Conservation (phyloP, 92 coral and sea anemone species). For the Epizoanthus ramosus region DNA sequence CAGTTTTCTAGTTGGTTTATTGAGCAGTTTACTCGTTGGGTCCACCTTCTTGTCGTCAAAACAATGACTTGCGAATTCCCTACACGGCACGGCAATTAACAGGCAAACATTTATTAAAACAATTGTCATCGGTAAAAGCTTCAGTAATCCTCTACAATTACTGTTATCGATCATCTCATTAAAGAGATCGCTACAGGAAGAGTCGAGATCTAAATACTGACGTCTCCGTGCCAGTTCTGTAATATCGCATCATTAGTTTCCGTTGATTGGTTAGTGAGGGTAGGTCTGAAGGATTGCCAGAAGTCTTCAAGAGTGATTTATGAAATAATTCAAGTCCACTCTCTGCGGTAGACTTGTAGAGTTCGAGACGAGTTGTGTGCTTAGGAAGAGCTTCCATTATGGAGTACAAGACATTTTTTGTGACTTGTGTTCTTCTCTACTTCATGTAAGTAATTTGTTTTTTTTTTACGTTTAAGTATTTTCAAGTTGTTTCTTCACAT, state of each 20-base stretch:
- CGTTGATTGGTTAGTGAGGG: conserved; percentile 30
- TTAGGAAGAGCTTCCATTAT: conserved; percentile 8
- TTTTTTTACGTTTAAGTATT: background rate
- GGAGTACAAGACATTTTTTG: conserved; percentile 7
- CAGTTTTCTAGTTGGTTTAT: conserved; percentile 1
- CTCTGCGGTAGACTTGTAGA: conserved; percentile 42
- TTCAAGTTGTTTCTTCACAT: background rate
- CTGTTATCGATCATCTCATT: conserved; percentile 52
- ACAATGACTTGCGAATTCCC: conserved; percentile 33
- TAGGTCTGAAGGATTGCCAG: conserved; percentile 32
- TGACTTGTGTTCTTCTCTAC: conserved; percentile 14
- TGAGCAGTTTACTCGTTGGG: background rate
- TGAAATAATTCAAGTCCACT: conserved; percentile 32
- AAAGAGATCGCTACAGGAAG: conserved; percentile 41
- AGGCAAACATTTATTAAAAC: conserved; percentile 48
- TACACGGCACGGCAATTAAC: conserved; percentile 34
- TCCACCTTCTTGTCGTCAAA: background rate
- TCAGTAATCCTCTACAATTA: conserved; percentile 44
- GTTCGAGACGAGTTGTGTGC: conserved; percentile 25
- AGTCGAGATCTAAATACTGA: conserved; percentile 31
- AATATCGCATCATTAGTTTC: conserved; percentile 16
- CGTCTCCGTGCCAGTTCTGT: conserved; percentile 14
- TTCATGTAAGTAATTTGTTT: conserved; percentile 15
- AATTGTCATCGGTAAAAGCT: conserved; percentile 48
- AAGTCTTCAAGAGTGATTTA: conserved; percentile 33